Evolutionary conservation across 2,113 vertebrate species (phyloP).

Genomic region (Onychostruthus taczanowskii): DNA sequence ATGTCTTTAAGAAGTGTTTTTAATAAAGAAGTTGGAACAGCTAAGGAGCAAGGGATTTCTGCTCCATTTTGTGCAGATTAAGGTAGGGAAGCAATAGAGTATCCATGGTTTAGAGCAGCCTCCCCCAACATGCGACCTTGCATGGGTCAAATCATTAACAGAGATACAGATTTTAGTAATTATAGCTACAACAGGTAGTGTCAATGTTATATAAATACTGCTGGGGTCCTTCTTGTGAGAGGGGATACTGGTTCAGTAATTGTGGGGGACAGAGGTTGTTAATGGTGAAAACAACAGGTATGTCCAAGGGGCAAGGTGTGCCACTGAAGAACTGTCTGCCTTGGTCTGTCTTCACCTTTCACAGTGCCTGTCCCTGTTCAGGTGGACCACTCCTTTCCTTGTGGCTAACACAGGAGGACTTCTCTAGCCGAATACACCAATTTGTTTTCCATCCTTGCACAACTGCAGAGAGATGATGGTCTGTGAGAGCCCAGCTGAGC

Average conservation of each 20-base stretch:
- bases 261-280: not conserved
- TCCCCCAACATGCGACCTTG: not conserved
- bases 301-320: not conserved
- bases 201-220: not conserved
- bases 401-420: not conserved
- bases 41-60: not conserved
- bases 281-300: not conserved
- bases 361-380: not conserved
- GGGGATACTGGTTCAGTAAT: not conserved
- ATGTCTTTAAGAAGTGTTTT: not conserved
- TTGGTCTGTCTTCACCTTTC: not conserved
- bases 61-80: not conserved
- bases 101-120: not conserved
- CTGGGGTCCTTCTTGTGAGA: not conserved
- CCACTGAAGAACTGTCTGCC: not conserved
- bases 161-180: not conserved
- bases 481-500: not conserved
- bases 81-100: not conserved
- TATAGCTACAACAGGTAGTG: not conserved
- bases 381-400: not conserved
- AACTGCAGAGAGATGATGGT: not conserved
- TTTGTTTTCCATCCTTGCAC: not conserved
- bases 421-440: rapidly evolving
- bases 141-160: not conserved
- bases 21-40: not conserved